These are phyloP conservation scores for Plemyria rubiginata DNA, from an alignment of 2,888 invertebrate species.

Conservation along the genomic window DNA sequence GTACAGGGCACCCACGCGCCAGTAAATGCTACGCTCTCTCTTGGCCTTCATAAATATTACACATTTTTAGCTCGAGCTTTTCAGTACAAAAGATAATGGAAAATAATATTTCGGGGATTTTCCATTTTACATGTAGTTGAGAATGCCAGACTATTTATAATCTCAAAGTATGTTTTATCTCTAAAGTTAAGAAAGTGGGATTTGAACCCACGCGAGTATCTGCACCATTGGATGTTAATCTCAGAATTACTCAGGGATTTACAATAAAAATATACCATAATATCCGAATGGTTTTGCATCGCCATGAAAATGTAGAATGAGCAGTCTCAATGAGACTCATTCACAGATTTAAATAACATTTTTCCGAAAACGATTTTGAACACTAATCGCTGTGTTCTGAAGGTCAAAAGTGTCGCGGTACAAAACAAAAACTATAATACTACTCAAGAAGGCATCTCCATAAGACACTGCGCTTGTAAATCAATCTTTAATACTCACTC, in stretches of 20 bases:
- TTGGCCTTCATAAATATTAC: conserved; percentile 41
- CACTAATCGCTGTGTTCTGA: not conserved
- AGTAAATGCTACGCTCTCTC: conserved; percentile 71
- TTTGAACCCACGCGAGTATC: no score
- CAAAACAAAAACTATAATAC: conserved; percentile 66
- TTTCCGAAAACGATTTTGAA: not conserved
- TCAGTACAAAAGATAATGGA: not conserved
- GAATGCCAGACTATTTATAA: not conserved
- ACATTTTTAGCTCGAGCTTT: conserved; percentile 19
- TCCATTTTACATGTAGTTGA: not conserved
- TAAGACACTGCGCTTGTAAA: conserved; percentile 59
- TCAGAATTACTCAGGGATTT: no score
- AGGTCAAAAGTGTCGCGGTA: conserved; percentile 55
- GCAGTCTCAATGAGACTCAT: no score
- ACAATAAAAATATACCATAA: no score
- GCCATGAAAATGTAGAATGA: no score
- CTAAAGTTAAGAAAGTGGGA: no score
- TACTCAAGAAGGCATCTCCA: conserved; percentile 70
- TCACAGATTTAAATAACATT: not conserved
- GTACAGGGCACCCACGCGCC: conserved; percentile 65
- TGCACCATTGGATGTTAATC: no score
- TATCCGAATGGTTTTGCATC: no score
- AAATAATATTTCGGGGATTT: not conserved
- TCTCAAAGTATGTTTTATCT: not conserved
- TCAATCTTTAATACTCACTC: conserved; percentile 66